A percentile compares a stretch with the other conserved stretches of the same genome.
Evolutionary conservation across 2,888 invertebrate species (phyloP).

Genomic region (Mantis religiosa): DNA sequence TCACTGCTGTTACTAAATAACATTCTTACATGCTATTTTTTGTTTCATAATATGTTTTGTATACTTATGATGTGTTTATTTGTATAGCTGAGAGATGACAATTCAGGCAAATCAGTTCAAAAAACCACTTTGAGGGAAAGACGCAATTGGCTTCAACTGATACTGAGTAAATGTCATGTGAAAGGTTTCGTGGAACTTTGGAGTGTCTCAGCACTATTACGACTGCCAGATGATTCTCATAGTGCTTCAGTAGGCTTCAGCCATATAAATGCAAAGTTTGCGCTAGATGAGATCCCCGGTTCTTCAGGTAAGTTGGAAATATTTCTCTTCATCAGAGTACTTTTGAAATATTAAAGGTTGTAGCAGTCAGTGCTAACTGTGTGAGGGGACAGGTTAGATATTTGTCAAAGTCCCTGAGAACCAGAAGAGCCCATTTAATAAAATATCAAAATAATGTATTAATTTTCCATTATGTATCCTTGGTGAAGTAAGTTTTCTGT

Average conservation of each 20-base stretch:
- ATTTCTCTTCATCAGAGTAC: not conserved
- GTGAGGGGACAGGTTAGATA: too few species aligned
- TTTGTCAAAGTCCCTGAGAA: too few species aligned
- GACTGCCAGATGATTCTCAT: conserved; percentile 29
- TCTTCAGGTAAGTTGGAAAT: not conserved
- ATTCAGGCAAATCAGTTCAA: not conserved
- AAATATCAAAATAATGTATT: too few species aligned
- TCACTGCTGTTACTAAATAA: too few species aligned
- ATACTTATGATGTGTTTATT: not conserved
- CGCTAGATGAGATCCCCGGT: conserved; percentile 49
- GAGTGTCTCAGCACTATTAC: conserved; percentile 52
- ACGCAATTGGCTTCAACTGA: not conserved
- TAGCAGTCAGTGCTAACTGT: too few species aligned
- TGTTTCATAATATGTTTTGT: too few species aligned
- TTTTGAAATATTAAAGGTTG: not conserved
- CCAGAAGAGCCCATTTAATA: too few species aligned
- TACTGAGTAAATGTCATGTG: conserved; percentile 37
- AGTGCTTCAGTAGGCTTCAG: conserved; percentile 54
- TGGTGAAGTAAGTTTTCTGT: too few species aligned
- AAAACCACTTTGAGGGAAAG: not conserved
- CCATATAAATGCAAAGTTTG: conserved; percentile 49
- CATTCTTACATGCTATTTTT: too few species aligned
- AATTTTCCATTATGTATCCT: too few species aligned
- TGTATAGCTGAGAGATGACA: not conserved
- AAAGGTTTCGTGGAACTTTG: conserved; percentile 67